Conservation (phyloP, 2,113 vertebrate genomes). For the Thomomys bottae region DNA sequence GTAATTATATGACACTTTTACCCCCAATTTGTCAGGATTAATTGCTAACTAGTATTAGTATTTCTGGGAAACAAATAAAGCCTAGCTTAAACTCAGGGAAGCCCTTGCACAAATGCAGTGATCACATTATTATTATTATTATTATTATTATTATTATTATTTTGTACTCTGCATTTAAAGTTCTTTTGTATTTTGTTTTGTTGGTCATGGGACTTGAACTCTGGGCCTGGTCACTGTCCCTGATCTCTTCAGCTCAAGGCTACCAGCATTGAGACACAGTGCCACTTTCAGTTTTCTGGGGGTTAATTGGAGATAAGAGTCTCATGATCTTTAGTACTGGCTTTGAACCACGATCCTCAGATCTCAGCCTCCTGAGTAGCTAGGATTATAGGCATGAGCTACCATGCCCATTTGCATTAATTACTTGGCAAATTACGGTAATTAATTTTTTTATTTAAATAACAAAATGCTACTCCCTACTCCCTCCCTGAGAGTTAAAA, state of each 20-base stretch:
- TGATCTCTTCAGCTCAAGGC: too few species aligned
- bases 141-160: not conserved
- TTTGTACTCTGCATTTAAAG: constrained; percentile 44
- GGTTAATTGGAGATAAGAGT: too few species aligned
- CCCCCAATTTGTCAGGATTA: not conserved
- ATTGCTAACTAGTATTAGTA: constrained; percentile 1
- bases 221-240: too few species aligned
- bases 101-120: not conserved
- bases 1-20: constrained; percentile 15
- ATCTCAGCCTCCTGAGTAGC: too few species aligned
- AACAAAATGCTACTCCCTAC: not conserved
- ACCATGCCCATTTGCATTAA: too few species aligned
- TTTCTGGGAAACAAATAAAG: constrained; percentile 35
- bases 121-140: constrained; percentile 3
- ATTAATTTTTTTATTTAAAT: not conserved
- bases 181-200: constrained; percentile 34
- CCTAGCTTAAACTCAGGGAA: not conserved
- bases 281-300: too few species aligned
- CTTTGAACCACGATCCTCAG: too few species aligned
- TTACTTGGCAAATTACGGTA: constrained; percentile 35
- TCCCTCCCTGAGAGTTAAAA: not conserved
- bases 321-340: too few species aligned
- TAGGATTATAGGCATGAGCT: too few species aligned
- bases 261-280: too few species aligned
- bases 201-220: too few species aligned